Conservation (phyloP, 2,888 invertebrate genomes). For the Colostygia pectinataria region DNA sequence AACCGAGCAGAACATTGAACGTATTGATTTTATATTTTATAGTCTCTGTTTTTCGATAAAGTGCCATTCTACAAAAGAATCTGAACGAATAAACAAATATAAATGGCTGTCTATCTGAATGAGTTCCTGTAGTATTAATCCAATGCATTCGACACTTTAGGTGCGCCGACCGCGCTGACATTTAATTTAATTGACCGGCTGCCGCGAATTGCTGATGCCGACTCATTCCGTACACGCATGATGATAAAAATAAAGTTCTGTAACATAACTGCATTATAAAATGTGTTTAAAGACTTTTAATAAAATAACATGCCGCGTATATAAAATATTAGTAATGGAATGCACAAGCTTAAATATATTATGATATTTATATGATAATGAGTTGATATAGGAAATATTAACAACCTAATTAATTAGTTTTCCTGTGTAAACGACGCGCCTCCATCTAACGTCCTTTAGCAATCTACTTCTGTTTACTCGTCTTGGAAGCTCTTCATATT, state of each 20-base stretch:
- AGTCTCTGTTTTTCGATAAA: slow-evolving; percentile 17
- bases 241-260: slow-evolving; percentile 14
- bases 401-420: slow-evolving; percentile 9
- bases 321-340: neutral
- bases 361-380: too few species aligned
- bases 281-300: slow-evolving; percentile 7
- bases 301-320: neutral
- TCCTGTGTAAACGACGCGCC: slow-evolving; percentile 3
- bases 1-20: slow-evolving; percentile 4
- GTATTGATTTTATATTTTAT: slow-evolving; percentile 15
- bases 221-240: slow-evolving; percentile 38
- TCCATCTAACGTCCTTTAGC: neutral
- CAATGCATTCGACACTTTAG: slow-evolving; percentile 47
- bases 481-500: slow-evolving; percentile 7
- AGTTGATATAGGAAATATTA: slow-evolving; percentile 5
- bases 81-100: slow-evolving; percentile 40
- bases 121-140: slow-evolving; percentile 60
- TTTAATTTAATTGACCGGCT: slow-evolving; percentile 72
- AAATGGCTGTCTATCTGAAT: slow-evolving; percentile 46
- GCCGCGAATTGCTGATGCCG: slow-evolving; percentile 59
- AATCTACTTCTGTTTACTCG: neutral
- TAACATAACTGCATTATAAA: slow-evolving; percentile 16
- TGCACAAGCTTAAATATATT: neutral
- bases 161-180: slow-evolving; percentile 66
- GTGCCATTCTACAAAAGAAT: slow-evolving; percentile 34